A percentile compares a stretch with the other conserved stretches of the same genome.
phyloP scores from a whole-genome alignment of 2,888 invertebrate genomes.

The Gortyna flavago region DNA sequence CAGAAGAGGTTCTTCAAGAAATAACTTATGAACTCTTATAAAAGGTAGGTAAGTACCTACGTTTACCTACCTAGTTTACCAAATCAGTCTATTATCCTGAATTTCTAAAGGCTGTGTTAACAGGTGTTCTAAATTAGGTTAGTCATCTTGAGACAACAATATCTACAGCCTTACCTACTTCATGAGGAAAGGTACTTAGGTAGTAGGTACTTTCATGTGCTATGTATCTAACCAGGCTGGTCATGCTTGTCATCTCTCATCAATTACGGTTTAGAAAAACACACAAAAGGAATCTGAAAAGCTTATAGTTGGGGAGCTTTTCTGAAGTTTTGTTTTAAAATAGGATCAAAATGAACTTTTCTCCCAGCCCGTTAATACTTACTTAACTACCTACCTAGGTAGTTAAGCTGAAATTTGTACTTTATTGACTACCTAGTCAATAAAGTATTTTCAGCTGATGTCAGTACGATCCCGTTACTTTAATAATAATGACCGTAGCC shows the following conservation, averaged over 20 bases:
- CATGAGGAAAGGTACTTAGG: background rate
- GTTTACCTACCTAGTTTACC: background rate
- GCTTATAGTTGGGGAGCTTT: background rate
- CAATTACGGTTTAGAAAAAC: background rate
- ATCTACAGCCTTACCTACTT: background rate
- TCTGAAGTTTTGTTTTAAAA: background rate
- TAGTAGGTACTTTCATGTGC: background rate
- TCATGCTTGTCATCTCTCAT: background rate
- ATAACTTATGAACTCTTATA: background rate
- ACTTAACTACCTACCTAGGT: background rate
- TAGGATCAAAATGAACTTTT: background rate
- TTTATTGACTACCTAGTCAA: background rate
- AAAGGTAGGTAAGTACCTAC: background rate
- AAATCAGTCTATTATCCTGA: background rate
- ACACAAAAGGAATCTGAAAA: background rate
- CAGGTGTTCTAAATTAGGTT: slow-evolving; percentile 1
- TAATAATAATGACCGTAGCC: background rate
- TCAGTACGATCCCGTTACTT: no score
- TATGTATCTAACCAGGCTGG: background rate
- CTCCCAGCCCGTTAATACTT: background rate
- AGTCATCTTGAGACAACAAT: slow-evolving; percentile 8
- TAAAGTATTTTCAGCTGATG: background rate
- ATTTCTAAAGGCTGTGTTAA: background rate
- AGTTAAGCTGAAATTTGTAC: no score
- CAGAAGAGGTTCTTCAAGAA: background rate